These are phyloP conservation scores for Melipona bicolor DNA, from an alignment of 2,888 invertebrate genomes.

Conservation along the genomic window DNA sequence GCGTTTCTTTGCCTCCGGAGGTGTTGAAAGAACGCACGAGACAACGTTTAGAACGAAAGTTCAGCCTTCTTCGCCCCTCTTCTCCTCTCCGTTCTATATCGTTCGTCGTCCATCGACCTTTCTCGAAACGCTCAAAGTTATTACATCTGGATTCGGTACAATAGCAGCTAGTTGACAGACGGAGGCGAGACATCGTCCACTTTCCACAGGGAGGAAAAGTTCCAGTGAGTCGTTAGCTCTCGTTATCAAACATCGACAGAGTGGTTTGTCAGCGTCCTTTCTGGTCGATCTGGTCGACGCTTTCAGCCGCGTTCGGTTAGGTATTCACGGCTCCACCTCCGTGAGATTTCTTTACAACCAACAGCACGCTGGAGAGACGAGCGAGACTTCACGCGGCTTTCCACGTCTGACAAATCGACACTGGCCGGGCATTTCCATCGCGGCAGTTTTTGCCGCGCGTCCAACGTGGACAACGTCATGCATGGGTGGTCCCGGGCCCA, in stretches of 20 bases:
- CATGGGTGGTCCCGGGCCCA: slow-evolving; percentile 68
- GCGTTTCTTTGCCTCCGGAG: slow-evolving; percentile 45
- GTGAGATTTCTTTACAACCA: neutral
- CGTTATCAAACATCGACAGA: neutral
- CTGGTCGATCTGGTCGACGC: neutral
- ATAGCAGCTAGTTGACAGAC: neutral
- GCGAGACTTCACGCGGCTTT: slow-evolving; percentile 61
- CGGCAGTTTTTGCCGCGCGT: slow-evolving; percentile 60
- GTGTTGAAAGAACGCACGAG: slow-evolving; percentile 50
- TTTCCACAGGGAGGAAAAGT: neutral
- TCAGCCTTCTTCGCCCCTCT: neutral
- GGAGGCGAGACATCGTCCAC: neutral
- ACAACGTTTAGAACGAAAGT: slow-evolving; percentile 30
- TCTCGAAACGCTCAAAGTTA: slow-evolving; percentile 16
- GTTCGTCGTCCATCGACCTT: neutral
- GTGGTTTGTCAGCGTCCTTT: neutral
- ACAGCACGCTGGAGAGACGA: neutral
- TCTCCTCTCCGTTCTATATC: slow-evolving; percentile 38
- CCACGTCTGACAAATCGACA: slow-evolving; percentile 64
- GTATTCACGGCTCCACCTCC: neutral
- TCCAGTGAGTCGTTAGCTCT: neutral
- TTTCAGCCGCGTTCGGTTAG: neutral
- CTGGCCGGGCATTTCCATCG: slow-evolving; percentile 60
- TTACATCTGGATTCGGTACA: neutral
- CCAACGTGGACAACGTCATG: slow-evolving; percentile 28